These are phyloP conservation scores for Verasper variegatus DNA, from an alignment of 2,113 vertebrate genomes.

Conservation along the genomic window DNA sequence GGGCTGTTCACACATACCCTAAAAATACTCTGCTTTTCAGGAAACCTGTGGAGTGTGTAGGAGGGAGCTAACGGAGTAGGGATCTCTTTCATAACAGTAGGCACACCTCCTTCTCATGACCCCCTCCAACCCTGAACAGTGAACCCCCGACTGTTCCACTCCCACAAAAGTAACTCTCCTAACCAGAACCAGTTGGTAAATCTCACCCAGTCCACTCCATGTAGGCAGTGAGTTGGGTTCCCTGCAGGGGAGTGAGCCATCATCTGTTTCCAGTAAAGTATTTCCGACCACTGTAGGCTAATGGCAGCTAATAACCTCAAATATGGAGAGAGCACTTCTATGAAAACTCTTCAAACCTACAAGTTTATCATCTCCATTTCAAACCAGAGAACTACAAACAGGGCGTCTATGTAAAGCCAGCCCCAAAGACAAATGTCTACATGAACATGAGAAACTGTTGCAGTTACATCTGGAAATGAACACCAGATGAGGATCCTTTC, in stretches of 20 bases:
- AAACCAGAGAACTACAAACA: no score
- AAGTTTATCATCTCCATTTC: no score
- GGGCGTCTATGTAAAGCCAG: no score
- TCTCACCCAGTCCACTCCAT: neutral
- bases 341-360: no score
- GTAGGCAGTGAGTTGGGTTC: constrained; percentile 2
- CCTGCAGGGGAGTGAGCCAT: neutral
- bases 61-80: constrained; percentile 38
- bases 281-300: no score
- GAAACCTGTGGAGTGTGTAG: constrained; percentile 65
- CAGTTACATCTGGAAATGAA: neutral
- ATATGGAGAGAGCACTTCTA: no score
- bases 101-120: constrained; percentile 11
- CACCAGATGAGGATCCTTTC: neutral
- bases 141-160: constrained; percentile 16
- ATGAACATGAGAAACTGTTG: no score
- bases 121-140: constrained; percentile 8
- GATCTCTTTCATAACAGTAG: constrained; percentile 15
- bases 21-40: constrained; percentile 67
- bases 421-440: no score
- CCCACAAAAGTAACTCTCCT: constrained; percentile 10
- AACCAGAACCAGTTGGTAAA: constrained; percentile 22
- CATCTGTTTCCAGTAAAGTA: no score
- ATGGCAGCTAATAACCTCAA: no score
- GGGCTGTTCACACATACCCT: constrained; percentile 46